Conservation (phyloP, 64 coral and sea anemone species). For the Hydrozoanthus tunicans region DNA sequence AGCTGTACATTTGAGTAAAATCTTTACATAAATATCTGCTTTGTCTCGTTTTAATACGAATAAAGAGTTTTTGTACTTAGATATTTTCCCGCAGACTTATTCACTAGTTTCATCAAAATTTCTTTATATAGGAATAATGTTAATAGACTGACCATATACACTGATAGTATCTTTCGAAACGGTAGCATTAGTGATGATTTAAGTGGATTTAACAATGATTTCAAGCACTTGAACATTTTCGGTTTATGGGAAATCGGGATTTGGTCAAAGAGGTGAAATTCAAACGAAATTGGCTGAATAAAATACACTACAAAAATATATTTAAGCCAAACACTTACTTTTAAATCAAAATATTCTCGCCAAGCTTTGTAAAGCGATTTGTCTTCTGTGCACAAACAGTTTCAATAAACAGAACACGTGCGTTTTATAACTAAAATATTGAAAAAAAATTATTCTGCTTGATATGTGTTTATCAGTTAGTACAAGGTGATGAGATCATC, state of each 20-base stretch:
- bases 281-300: background rate
- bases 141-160: background rate
- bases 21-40: no score
- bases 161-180: background rate
- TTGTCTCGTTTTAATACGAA: no score
- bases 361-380: background rate
- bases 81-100: no score
- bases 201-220: background rate
- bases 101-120: no score
- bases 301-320: constrained; percentile 39
- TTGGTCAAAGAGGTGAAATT: background rate
- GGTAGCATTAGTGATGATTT: background rate
- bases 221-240: background rate
- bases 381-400: background rate
- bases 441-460: constrained; percentile 16
- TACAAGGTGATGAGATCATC: background rate
- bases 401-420: background rate
- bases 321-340: background rate
- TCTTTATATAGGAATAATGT: no score
- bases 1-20: constrained; percentile 6
- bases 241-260: background rate
- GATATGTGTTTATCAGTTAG: constrained; percentile 14
- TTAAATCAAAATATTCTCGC: background rate
- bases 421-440: background rate
- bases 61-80: no score